These are phyloP conservation scores for Columbina picui DNA, from an alignment of 2,113 vertebrate genomes.

Conservation along the genomic window DNA sequence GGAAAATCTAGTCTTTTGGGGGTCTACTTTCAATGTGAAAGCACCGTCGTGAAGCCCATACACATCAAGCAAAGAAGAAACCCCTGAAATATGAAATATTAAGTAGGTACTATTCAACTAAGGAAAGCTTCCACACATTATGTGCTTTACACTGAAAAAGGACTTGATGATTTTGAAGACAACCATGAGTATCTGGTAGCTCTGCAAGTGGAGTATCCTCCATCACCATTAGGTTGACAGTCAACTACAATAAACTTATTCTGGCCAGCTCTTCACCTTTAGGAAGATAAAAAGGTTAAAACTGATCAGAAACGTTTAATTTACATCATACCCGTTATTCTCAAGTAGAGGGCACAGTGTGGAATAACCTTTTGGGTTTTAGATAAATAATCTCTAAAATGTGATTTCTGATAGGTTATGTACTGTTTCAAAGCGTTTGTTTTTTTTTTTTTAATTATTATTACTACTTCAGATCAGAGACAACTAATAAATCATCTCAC, in stretches of 20 bases:
- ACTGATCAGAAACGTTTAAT: not conserved
- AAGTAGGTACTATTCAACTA: not conserved
- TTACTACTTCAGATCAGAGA: not conserved
- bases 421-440: not conserved
- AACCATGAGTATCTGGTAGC: not conserved
- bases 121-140: not conserved
- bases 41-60: not conserved
- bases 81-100: not conserved
- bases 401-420: not conserved
- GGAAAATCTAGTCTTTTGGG: not conserved
- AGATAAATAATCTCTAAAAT: not conserved
- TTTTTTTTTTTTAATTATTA: not conserved
- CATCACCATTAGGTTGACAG: not conserved
- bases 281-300: not conserved
- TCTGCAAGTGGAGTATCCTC: not conserved
- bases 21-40: not conserved
- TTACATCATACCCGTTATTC: not conserved
- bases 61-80: not conserved
- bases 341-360: not conserved
- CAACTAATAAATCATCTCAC: not conserved
- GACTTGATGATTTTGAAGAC: not conserved
- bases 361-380: not conserved
- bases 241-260: not conserved
- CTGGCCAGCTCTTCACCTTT: not conserved
- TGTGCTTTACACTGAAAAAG: not conserved